Evolutionary conservation across 2,797 vertebrate genomes (phyloP).

Genomic region (Geotria australis): DNA sequence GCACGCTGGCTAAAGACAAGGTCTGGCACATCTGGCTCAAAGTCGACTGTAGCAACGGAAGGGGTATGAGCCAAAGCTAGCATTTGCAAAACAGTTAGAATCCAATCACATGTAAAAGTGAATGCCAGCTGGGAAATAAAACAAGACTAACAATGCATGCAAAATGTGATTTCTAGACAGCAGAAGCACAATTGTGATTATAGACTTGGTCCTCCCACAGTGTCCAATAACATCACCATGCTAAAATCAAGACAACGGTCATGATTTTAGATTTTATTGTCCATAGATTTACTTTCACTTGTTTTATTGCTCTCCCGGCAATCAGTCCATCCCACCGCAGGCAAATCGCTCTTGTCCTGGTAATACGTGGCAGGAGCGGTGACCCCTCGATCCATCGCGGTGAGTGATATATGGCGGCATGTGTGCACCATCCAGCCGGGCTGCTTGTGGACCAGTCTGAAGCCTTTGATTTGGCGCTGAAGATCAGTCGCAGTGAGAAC

Average conservation of each 20-base stretch:
- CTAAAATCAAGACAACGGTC: neutral
- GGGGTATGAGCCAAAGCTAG: conserved; percentile 12
- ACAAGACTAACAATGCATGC: no score
- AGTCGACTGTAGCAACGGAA: conserved; percentile 31
- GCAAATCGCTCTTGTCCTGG: neutral
- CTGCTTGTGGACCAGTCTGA: conserved; percentile 13
- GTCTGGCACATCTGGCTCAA: conserved; percentile 37
- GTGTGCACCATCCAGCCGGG: conserved; percentile 11
- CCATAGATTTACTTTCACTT: no score
- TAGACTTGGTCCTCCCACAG: no score
- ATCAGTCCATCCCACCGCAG: neutral
- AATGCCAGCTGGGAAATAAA: no score
- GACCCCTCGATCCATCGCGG: neutral
- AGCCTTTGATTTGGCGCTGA: conserved; percentile 16
- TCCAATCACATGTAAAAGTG: no score
- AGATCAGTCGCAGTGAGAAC: conserved; percentile 9
- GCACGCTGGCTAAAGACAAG: conserved; percentile 10
- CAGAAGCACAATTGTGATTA: no score
- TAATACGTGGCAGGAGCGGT: neutral
- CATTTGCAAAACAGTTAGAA: no score
- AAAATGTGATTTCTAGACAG: no score
- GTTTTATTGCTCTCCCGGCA: neutral
- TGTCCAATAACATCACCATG: neutral
- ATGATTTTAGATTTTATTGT: no score
- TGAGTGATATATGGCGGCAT: neutral